Evolutionary conservation across 2,888 invertebrate genomes (phyloP).

Genomic region (Dicyrtoma fusca): DNA sequence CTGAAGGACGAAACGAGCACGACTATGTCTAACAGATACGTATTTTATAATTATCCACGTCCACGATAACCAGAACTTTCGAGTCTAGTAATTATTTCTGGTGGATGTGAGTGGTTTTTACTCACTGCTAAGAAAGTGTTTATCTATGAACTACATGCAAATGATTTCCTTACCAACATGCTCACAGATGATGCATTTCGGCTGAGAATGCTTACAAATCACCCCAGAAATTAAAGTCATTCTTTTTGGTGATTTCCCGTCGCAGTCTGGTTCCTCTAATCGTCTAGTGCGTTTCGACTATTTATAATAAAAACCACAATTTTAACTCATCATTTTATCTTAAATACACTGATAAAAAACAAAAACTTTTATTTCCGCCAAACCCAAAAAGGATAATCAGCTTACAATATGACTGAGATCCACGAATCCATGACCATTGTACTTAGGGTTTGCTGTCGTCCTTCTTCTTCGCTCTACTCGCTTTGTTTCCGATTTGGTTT

Average conservation of each 20-base stretch:
- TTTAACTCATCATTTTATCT: neutral
- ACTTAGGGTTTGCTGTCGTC: slow-evolving; percentile 53
- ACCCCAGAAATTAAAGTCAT: slow-evolving; percentile 16
- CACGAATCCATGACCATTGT: slow-evolving; percentile 44
- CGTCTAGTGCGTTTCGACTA: slow-evolving; percentile 23
- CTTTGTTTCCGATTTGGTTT: slow-evolving; percentile 34
- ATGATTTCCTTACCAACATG: slow-evolving; percentile 32
- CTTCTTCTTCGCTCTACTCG: slow-evolving; percentile 46
- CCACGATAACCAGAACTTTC: too few species aligned
- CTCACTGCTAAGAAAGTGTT: too few species aligned
- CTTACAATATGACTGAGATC: slow-evolving; percentile 40
- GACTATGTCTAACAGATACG: too few species aligned
- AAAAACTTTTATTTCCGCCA: neutral
- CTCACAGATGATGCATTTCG: slow-evolving; percentile 38
- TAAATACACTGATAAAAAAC: neutral
- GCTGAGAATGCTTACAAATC: slow-evolving; percentile 13
- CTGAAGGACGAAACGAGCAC: too few species aligned
- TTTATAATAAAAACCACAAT: neutral
- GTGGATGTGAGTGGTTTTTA: too few species aligned
- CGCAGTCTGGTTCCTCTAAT: slow-evolving; percentile 24
- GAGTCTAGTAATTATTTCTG: too few species aligned
- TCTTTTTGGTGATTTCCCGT: slow-evolving; percentile 13
- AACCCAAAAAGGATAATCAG: neutral
- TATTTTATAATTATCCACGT: too few species aligned
- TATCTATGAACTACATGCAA: too few species aligned